phyloP scores from a whole-genome alignment of 37 sponge, comb jelly and placozoan species.

The Spongilla lacustris region DNA sequence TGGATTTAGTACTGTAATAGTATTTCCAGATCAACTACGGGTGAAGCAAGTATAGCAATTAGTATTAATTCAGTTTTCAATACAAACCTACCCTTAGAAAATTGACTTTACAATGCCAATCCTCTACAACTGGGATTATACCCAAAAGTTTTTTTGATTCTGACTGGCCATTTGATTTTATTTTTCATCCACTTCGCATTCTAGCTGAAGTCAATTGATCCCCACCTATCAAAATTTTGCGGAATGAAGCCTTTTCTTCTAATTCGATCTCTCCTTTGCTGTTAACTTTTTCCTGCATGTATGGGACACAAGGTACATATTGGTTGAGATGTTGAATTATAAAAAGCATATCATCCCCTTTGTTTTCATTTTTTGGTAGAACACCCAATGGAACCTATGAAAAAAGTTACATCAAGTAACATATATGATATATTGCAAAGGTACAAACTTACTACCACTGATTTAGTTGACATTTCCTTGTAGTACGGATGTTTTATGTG shows the following conservation, averaged over 20 bases:
- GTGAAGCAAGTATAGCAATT: neutral
- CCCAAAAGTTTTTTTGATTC: neutral
- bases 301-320: neutral
- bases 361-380: slow-evolving; percentile 10
- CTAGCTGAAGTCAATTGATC: neutral
- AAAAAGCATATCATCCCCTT: neutral
- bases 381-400: neutral
- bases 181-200: neutral
- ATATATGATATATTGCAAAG: neutral
- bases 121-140: slow-evolving; percentile 9
- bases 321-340: neutral
- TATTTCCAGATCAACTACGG: neutral
- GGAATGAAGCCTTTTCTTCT: neutral
- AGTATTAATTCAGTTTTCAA: neutral
- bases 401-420: neutral
- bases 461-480: neutral
- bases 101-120: slow-evolving; percentile 3
- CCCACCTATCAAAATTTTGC: neutral
- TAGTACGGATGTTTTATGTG: neutral
- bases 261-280: neutral
- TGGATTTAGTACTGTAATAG: neutral
- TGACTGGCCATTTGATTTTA: neutral
- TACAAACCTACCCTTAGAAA: neutral
- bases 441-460: slow-evolving; percentile 20
- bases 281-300: neutral